Percentiles rank a stretch among this genome's conserved stretches.
These are phyloP conservation scores for Phacellophora camtschatica DNA, from an alignment of 30 jellyfish, hydroid and myxozoan species.

Conservation along the genomic window DNA sequence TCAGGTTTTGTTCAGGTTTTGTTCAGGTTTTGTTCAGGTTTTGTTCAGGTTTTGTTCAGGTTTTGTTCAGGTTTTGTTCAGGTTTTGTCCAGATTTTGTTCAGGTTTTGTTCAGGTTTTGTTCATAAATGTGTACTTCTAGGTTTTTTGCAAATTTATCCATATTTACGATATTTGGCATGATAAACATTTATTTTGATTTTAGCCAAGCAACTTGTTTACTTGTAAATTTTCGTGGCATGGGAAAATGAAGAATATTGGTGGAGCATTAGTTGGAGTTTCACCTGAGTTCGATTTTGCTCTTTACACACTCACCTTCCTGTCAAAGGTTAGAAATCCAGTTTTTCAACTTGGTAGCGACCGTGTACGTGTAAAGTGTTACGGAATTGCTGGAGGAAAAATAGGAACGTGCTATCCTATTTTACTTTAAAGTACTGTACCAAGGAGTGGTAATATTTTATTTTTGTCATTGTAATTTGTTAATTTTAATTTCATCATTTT, in stretches of 20 bases:
- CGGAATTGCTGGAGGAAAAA: conserved; percentile 48
- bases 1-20: too few relatives aligned
- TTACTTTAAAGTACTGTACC: neutral
- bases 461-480: too few relatives aligned
- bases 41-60: too few relatives aligned
- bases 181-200: neutral
- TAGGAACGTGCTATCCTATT: conserved; percentile 86
- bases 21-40: too few relatives aligned
- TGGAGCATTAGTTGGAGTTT: conserved; percentile 69
- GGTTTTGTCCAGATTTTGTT: too few relatives aligned
- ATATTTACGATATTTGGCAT: too few relatives aligned
- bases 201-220: conserved; percentile 57
- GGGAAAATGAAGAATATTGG: conserved; percentile 72
- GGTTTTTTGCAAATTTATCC: too few relatives aligned
- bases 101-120: too few relatives aligned
- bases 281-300: conserved; percentile 93
- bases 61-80: too few relatives aligned
- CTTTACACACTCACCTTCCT: conserved; percentile 69
- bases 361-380: conserved; percentile 62
- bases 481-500: too few relatives aligned
- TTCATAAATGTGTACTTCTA: too few relatives aligned
- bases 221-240: conserved; percentile 82
- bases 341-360: conserved; percentile 45
- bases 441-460: too few relatives aligned
- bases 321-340: conserved; percentile 41